Conservation (phyloP, 2,888 invertebrate genomes). For the Candidula unifasciata region DNA sequence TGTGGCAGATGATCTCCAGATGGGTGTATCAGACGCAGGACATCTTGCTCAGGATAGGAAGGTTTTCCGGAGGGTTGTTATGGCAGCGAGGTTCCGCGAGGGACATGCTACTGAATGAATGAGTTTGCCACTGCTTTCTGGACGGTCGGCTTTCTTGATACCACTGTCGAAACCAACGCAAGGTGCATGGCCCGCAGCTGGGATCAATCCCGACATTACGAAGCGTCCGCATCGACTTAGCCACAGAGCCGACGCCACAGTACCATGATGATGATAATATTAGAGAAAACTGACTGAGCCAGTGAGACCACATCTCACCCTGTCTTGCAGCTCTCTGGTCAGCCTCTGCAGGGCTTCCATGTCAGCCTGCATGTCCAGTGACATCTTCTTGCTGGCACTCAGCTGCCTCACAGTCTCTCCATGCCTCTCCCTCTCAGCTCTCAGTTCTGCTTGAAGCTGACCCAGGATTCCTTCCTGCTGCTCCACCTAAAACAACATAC, state of each 20-base stretch:
- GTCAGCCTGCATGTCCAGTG: conserved; percentile 72
- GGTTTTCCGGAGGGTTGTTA: no score
- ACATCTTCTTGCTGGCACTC: conserved; percentile 65
- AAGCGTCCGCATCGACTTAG: no score
- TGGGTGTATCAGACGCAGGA: no score
- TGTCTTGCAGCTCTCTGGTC: conserved; percentile 68
- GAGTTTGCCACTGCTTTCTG: no score
- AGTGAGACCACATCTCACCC: conserved; percentile 60
- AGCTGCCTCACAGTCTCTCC: conserved; percentile 71
- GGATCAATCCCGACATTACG: no score
- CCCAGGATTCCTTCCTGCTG: conserved; percentile 75
- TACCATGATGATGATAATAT: background rate
- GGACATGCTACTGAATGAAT: no score
- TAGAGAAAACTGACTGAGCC: background rate
- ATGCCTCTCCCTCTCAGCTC: conserved; percentile 72
- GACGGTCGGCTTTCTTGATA: no score
- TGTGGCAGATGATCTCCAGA: no score
- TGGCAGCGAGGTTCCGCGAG: no score
- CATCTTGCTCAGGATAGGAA: no score
- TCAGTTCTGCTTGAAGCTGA: conserved; percentile 75
- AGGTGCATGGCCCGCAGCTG: no score
- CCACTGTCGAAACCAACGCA: no score
- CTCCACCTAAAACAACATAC: conserved; percentile 67
- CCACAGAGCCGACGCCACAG: background rate
- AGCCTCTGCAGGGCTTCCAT: conserved; percentile 71